Base-by-base conservation (phyloP, 92 coral and sea anemone genomes). In the Epizoanthus illoricatus region DNA sequence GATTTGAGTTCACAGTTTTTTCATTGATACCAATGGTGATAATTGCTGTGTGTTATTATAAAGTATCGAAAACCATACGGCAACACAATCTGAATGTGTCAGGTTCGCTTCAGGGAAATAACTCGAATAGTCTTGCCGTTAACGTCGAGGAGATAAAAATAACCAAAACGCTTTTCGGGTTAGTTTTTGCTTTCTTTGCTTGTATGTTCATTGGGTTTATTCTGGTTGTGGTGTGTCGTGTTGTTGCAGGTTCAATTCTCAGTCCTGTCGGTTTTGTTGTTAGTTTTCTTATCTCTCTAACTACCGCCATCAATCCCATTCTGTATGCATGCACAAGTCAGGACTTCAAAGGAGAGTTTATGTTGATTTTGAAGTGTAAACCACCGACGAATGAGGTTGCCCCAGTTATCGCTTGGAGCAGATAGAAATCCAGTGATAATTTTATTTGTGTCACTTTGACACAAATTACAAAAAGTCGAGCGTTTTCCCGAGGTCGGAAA, bases 321-420 rank as follows among this genome's bases (percentile, higher is more conserved):
- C 16, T 78, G 61, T 78, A 78, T 18, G 82, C 82, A 4, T 40
- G 69, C 28, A 78, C 82, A 8, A 63, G 71, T 7, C 71, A 78
- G 17, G 71, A 78, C 12, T 78, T 78, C 82, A 78, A 58, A 45
- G 42, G 82, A 78, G 82, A 78, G n/a, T 78, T 78, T 57, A 45
- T 78, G 42, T 78, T 78, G 45, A 62, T 78, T 4, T 23, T 64
- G 65, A 78, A 45, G 45, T 62, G 82, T 36, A 78, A 64, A 78
- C 59, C 23, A 19, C 33, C 82, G 21, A 36, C 41, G 2, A 78
- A 20, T 39, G 82, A 36, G 24, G 60, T 78, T 18, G 82, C 60
- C 2, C 71, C 82, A 3, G 71, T 19, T 5, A 43, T 16, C 45
- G 36, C 9, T 3, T 69, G 42, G 16, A 64, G 20, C 57, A 41